These are phyloP conservation scores for Percopsis transmontana DNA, from an alignment of 2,113 vertebrate genomes.

Conservation along the genomic window DNA sequence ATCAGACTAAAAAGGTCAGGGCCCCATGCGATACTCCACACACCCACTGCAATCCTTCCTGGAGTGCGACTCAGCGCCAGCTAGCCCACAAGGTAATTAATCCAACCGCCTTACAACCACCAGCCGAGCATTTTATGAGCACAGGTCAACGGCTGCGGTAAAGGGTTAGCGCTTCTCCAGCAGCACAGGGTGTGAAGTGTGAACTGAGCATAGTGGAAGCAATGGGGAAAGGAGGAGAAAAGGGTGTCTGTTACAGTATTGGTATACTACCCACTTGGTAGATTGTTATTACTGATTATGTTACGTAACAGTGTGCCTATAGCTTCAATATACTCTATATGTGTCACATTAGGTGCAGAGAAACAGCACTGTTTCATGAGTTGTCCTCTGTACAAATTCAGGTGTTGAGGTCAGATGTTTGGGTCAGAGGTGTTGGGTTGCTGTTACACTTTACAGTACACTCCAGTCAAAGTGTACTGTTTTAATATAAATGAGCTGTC, in stretches of 20 bases:
- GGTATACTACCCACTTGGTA: no score
- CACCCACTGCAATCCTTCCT: conserved; percentile 44
- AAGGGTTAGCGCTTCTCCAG: conserved; percentile 69
- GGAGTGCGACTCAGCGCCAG: conserved; percentile 40
- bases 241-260: conserved; percentile 24
- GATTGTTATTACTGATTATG: no score
- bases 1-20: conserved; percentile 53
- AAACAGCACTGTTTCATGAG: background rate
- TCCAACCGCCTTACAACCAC: conserved; percentile 63
- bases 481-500: background rate
- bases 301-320: no score
- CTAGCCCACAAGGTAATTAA: conserved; percentile 67
- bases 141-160: conserved; percentile 52
- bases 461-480: background rate
- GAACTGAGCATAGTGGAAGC: conserved; percentile 45
- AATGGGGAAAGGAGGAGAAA: conserved; percentile 32
- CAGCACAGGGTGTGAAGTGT: conserved; percentile 44
- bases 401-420: background rate
- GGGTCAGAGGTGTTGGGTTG: no score
- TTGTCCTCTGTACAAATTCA: background rate
- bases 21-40: conserved; percentile 51
- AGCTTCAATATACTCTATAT: no score
- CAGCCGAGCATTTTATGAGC: conserved; percentile 58
- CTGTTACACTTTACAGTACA: background rate
- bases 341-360: no score